Percentiles rank a stretch among this genome's conserved stretches.
These are phyloP conservation scores for Ceratina australensis DNA, from an alignment of 1,140 invertebrate genomes.

Conservation along the genomic window DNA sequence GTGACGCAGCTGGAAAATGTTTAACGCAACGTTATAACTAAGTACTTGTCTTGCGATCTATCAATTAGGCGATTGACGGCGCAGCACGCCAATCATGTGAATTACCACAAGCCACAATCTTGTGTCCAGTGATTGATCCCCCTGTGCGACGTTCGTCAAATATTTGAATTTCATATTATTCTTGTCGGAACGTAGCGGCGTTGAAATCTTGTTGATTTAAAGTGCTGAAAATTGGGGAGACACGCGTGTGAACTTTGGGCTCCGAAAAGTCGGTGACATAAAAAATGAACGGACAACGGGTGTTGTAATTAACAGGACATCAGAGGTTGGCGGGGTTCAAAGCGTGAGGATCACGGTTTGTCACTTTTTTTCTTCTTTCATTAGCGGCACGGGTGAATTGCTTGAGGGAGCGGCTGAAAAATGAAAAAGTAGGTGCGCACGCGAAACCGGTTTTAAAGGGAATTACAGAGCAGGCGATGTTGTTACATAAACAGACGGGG, in stretches of 20 bases:
- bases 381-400: background rate
- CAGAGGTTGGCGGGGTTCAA: background rate
- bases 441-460: slow-evolving; percentile 1
- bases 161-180: too few relatives aligned
- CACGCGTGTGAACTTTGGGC: too few relatives aligned
- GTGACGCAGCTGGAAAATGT: slow-evolving; percentile 35
- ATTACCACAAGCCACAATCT: slow-evolving; percentile 25
- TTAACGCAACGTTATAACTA: slow-evolving; percentile 35
- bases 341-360: background rate
- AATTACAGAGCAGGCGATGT: slow-evolving; percentile 6
- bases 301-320: background rate
- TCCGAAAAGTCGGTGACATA: too few relatives aligned
- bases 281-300: too few relatives aligned
- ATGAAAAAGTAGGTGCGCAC: too few relatives aligned
- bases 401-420: background rate
- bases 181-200: too few relatives aligned
- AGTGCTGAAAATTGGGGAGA: too few relatives aligned
- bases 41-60: slow-evolving; percentile 53
- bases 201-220: too few relatives aligned
- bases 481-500: slow-evolving; percentile 24
- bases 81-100: slow-evolving; percentile 32
- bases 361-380: background rate
- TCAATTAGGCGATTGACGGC: slow-evolving; percentile 46
- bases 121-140: background rate
- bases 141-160: too few relatives aligned